These are phyloP conservation scores for Kryptolebias marmoratus DNA, from an alignment of 2,113 vertebrate genomes.

Conservation along the genomic window DNA sequence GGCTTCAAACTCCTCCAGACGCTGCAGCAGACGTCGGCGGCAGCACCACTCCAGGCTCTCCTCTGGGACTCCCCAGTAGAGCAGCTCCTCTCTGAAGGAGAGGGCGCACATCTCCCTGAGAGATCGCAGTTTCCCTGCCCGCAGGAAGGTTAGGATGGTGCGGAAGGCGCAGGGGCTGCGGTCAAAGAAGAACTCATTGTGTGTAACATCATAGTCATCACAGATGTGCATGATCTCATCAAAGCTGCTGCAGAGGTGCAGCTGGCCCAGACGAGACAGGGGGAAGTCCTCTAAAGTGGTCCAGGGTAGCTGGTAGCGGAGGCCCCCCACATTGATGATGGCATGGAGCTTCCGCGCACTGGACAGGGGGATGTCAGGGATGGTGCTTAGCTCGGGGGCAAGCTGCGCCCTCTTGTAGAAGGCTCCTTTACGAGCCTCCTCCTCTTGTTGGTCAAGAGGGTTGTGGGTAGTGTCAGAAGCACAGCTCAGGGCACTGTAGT, in stretches of 20 bases:
- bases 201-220: constrained; percentile 93
- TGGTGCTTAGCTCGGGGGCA: constrained; percentile 70
- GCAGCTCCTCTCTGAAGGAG: constrained; percentile 96
- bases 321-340: constrained; percentile 96
- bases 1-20: constrained; percentile 92
- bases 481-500: constrained; percentile 96
- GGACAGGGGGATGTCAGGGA: constrained; percentile 68
- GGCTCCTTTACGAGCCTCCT: constrained; percentile 87
- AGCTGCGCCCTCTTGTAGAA: constrained; percentile 92
- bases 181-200: constrained; percentile 98
- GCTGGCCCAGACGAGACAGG: constrained; percentile 90
- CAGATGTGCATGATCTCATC: constrained; percentile 96
- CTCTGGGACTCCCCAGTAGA: constrained; percentile 97
- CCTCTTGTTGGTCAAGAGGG: constrained; percentile 84
- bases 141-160: constrained; percentile 94
- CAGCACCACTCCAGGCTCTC: constrained; percentile 96
- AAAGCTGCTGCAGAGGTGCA: constrained; percentile 93
- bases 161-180: constrained; percentile 94
- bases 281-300: constrained; percentile 96
- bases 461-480: constrained; percentile 89
- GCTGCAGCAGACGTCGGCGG: constrained; percentile 90
- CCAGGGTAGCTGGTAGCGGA: constrained; percentile 95
- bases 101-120: constrained; percentile 93
- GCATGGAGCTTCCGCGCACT: constrained; percentile 86
- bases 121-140: constrained; percentile 92